Evolutionary conservation across 2,797 vertebrate genomes (phyloP).

Genomic region (Iguana delicatissima): DNA sequence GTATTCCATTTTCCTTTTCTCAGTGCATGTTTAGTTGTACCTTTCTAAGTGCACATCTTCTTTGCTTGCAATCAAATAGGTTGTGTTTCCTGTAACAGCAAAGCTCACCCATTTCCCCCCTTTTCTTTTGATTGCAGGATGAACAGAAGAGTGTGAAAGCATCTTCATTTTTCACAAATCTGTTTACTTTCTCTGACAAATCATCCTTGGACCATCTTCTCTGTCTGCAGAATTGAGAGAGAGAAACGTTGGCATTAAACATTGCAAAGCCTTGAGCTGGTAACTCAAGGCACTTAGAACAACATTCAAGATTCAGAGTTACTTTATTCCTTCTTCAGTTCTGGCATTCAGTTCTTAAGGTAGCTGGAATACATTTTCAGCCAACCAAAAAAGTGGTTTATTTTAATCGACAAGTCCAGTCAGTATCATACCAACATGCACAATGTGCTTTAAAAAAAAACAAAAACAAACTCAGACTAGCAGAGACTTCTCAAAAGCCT

Average conservation of each 20-base stretch:
- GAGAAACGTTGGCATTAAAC: slow-evolving; percentile 56
- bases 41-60: fast-evolving
- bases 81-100: background rate
- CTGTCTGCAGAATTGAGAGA: slow-evolving; percentile 59
- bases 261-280: slow-evolving; percentile 57
- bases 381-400: background rate
- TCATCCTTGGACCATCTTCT: slow-evolving; percentile 56
- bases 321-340: slow-evolving; percentile 58
- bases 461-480: background rate
- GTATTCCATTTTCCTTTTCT: background rate
- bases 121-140: slow-evolving; percentile 75
- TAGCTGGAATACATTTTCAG: slow-evolving; percentile 68
- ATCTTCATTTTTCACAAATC: slow-evolving; percentile 60
- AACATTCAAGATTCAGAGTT: slow-evolving; percentile 54
- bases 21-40: background rate
- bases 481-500: slow-evolving; percentile 21
- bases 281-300: slow-evolving; percentile 62
- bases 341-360: slow-evolving; percentile 56
- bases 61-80: slow-evolving; percentile 19
- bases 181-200: slow-evolving; percentile 51
- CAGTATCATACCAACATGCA: slow-evolving; percentile 44
- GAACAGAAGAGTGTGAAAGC: slow-evolving; percentile 61
- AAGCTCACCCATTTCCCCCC: slow-evolving; percentile 43
- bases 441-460: slow-evolving; percentile 3
- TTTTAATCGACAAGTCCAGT: slow-evolving; percentile 25